phyloP scores from a whole-genome alignment of 2,797 vertebrate species.

The Poecilia picta region DNA sequence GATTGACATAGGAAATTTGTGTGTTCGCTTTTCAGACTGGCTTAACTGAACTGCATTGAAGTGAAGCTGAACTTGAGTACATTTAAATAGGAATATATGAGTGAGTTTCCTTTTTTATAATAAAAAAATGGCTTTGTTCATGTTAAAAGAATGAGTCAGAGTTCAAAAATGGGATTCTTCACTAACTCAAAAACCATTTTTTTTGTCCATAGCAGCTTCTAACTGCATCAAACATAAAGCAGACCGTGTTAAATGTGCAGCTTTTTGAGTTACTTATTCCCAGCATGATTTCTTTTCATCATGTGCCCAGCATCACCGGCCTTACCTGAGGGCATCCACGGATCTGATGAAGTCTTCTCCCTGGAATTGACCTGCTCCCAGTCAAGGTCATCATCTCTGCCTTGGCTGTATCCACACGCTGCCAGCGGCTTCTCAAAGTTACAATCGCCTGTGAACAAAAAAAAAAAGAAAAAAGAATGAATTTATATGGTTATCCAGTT shows the following conservation, averaged over 20 bases:
- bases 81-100: neutral
- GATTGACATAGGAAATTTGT: neutral
- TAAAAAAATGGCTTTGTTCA: neutral
- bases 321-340: slow-evolving; percentile 94
- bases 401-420: slow-evolving; percentile 94
- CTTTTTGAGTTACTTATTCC: slow-evolving; percentile 19
- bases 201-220: neutral
- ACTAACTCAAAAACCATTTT: neutral
- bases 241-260: slow-evolving; percentile 13
- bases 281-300: slow-evolving; percentile 19
- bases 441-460: slow-evolving; percentile 88
- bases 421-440: slow-evolving; percentile 91
- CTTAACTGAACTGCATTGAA: neutral
- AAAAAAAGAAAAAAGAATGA: slow-evolving; percentile 36
- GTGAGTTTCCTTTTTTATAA: neutral
- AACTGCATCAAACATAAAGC: neutral
- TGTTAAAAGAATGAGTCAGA: neutral
- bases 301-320: slow-evolving; percentile 19
- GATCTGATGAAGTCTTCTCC: slow-evolving; percentile 85
- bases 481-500: slow-evolving; percentile 65
- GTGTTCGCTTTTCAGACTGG: neutral
- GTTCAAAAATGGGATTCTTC: neutral
- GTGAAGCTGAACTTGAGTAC: neutral
- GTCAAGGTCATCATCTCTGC: slow-evolving; percentile 92
- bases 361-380: slow-evolving; percentile 93